A percentile compares a stretch with the other conserved stretches of the same genome.
phyloP scores from a whole-genome alignment of 2,113 vertebrate species.

The Cynocephalus volans region DNA sequence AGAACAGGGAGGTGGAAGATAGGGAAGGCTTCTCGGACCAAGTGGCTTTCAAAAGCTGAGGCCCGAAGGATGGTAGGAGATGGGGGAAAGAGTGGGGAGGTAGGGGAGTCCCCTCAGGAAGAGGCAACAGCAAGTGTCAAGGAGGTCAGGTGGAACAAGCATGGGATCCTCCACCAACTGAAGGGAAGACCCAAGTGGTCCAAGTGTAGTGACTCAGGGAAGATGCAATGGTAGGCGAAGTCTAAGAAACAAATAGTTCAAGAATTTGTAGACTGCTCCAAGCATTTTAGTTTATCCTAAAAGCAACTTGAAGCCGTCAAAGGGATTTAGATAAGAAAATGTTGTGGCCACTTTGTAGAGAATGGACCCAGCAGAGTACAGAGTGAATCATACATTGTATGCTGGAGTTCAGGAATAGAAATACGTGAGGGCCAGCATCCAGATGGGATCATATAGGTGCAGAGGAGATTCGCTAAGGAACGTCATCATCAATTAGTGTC shows the following conservation, averaged over 20 bases:
- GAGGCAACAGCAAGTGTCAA: not conserved
- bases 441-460: not conserved
- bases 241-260: not conserved
- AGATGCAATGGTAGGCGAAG: not conserved
- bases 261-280: not conserved
- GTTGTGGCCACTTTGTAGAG: not conserved
- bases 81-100: not conserved
- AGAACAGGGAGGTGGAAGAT: not conserved
- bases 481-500: not conserved
- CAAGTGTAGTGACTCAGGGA: not conserved
- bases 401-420: not conserved
- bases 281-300: constrained; percentile 15
- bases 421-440: not conserved
- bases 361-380: not conserved
- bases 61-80: not conserved
- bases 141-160: not conserved
- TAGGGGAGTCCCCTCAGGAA: not conserved
- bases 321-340: not conserved
- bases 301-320: not conserved
- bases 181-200: not conserved
- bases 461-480: not conserved
- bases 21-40: not conserved
- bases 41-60: not conserved
- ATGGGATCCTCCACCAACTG: not conserved
- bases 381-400: not conserved